These are phyloP conservation scores for Andrena camellia DNA, from an alignment of 2,888 invertebrate genomes.

Conservation along the genomic window DNA sequence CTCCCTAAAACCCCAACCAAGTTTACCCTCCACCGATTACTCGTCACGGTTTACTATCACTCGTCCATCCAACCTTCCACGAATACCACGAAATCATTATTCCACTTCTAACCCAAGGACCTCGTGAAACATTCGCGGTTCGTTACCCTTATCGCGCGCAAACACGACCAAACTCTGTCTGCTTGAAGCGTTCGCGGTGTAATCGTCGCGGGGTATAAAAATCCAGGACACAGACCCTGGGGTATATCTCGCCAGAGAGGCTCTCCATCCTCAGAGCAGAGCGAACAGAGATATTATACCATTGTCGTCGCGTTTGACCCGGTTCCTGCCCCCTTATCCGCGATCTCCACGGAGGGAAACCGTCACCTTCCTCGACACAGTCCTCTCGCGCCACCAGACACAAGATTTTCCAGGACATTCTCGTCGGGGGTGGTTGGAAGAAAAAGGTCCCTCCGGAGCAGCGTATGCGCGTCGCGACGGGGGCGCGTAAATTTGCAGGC, in stretches of 20 bases:
- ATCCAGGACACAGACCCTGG: not conserved
- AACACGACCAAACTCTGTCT: not conserved
- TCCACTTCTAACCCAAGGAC: conserved; percentile 13
- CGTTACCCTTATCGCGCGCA: conserved; percentile 36
- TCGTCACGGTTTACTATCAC: not conserved
- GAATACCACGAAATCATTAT: not conserved
- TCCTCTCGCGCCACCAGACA: conserved; percentile 9
- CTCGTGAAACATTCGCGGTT: conserved; percentile 23
- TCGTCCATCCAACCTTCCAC: not conserved
- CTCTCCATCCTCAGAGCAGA: conserved; percentile 1
- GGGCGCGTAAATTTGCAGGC: conserved; percentile 39
- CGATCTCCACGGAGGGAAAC: conserved; percentile 9
- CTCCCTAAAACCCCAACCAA: too few relatives aligned
- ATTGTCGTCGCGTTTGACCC: conserved; percentile 54
- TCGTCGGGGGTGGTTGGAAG: not conserved
- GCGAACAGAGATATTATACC: conserved; percentile 30
- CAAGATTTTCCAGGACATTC: conserved; percentile 48
- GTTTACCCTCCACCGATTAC: not conserved
- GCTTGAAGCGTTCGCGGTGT: not conserved
- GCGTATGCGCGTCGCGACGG: conserved; percentile 30
- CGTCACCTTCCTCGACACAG: conserved; percentile 47
- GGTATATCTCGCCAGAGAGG: conserved; percentile 4
- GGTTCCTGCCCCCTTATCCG: conserved; percentile 54
- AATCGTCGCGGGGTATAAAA: conserved; percentile 21
- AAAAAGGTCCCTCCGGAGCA: conserved; percentile 8